Conservation (phyloP, 2,797 vertebrate species). For the Myiotriccus ornatus region DNA sequence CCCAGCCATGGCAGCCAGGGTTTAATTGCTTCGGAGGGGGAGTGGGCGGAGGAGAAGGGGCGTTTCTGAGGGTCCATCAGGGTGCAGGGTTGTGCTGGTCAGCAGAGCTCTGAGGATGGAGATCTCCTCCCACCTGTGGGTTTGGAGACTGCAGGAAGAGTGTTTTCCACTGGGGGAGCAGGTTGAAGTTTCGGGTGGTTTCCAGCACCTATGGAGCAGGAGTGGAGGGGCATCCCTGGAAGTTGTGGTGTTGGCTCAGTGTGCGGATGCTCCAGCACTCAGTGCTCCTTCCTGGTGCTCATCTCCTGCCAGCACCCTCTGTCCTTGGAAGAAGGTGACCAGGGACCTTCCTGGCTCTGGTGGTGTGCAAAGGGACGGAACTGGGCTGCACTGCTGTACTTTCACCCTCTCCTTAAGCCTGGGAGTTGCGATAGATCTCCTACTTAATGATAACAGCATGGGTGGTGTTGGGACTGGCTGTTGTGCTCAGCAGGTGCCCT, state of each 20-base stretch:
- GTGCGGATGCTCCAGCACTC: not conserved
- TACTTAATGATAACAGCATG: not conserved
- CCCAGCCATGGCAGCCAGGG: not conserved
- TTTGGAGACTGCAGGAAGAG: not conserved
- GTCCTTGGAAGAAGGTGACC: not conserved
- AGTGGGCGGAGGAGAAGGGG: not conserved
- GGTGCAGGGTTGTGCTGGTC: not conserved
- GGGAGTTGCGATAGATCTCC: fast-evolving
- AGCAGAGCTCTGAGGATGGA: not conserved
- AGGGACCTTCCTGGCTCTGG: not conserved
- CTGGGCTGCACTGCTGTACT: not conserved
- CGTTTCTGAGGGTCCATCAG: not conserved
- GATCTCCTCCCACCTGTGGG: not conserved
- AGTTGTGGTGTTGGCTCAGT: not conserved
- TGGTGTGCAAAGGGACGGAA: not conserved
- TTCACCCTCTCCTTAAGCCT: not conserved
- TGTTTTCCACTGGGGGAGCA: fast-evolving
- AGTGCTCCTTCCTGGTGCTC: not conserved
- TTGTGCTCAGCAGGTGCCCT: not conserved
- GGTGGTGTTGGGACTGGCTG: fast-evolving
- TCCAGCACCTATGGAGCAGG: not conserved
- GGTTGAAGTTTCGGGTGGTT: not conserved
- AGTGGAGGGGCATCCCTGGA: not conserved
- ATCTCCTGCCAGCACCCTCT: not conserved
- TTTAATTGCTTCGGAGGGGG: not conserved